phyloP scores from a whole-genome alignment of 2,888 invertebrate species.

The Dryococelus australis region DNA sequence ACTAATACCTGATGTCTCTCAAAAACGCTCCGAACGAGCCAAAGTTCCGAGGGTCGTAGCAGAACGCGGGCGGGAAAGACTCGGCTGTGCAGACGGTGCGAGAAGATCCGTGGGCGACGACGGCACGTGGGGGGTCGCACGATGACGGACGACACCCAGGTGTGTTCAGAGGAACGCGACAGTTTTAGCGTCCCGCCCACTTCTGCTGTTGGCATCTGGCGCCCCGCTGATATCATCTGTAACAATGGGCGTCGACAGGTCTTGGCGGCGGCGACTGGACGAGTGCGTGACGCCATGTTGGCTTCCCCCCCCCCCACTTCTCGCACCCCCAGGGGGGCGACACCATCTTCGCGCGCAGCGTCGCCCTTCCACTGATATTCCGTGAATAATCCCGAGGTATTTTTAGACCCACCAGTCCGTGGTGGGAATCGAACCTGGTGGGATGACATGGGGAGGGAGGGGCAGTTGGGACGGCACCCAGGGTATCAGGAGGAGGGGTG shows the following conservation, averaged over 20 bases:
- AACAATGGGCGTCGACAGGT: neutral
- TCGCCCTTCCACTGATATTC: neutral
- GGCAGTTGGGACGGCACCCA: neutral
- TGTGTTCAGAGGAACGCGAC: neutral
- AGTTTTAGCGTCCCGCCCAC: neutral
- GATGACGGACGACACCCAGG: neutral
- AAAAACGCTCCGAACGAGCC: no score
- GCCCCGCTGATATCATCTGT: neutral
- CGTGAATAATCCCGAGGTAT: constrained; percentile 34
- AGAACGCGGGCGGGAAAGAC: no score
- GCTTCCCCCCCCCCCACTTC: no score
- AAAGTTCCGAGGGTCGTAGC: no score
- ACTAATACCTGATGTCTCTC: no score
- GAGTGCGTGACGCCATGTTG: no score
- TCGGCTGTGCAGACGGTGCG: no score
- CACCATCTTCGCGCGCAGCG: neutral
- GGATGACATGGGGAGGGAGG: neutral
- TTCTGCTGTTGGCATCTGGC: neutral
- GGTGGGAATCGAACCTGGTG: neutral
- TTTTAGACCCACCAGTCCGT: constrained; percentile 17
- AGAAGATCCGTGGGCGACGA: neutral
- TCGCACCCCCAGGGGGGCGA: no score
- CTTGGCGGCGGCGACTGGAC: neutral
- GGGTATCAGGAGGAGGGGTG: neutral
- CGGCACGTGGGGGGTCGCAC: neutral